Base-by-base conservation (phyloP, 30 jellyfish, hydroid and myxozoan species). In the Sanderia malayensis region DNA sequence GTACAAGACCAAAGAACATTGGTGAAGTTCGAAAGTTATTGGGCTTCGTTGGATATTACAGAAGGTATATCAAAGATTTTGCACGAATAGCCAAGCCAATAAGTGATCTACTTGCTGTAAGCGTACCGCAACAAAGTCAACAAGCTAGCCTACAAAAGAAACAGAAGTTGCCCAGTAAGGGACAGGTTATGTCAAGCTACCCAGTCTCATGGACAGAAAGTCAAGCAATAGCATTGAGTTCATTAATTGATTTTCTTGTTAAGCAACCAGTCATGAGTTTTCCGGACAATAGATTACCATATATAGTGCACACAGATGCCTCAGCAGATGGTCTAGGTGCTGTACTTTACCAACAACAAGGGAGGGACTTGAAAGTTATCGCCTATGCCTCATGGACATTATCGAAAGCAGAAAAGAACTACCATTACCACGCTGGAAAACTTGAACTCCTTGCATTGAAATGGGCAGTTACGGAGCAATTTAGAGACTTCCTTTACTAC, bases 61-160 rank as follows among this genome's bases (percentile, higher is more conserved):
- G 81, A 2, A 20, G 81, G 30, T 49, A 55, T 32, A 61, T 81
- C 0, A 74, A 24, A 44, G 59, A 70, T 21, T 81, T 81, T 29
- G 21, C 94, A 24, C 11, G 66, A 67, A 69, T 57, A 1, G 93
- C 81, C 0, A 69, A 81, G 55, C 87, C 93, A 11, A 21, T 81
- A n/a, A 37, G 41, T 45, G 86, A 81, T 13, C 46, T 81, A 31
- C 66, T 81, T 34, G 32, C 80, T 7, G 24, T 19, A 23, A 67
- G 71, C 71, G 10, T 18, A 30, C 53, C 53, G 71, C 21, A 37
- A 20, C 63, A 34, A 9, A 19, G 23, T 17, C n/a, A n/a, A n/a
- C n/a, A n/a, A n/a, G n/a, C n/a, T n/a, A n/a, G n/a, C n/a, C n/a
- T n/a, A n/a, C n/a, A n/a, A n/a, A n/a, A n/a, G n/a, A n/a, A n/a